These are phyloP conservation scores for Poeciliopsis paucimaculata DNA, from an alignment of 2,797 vertebrate species.

Conservation along the genomic window DNA sequence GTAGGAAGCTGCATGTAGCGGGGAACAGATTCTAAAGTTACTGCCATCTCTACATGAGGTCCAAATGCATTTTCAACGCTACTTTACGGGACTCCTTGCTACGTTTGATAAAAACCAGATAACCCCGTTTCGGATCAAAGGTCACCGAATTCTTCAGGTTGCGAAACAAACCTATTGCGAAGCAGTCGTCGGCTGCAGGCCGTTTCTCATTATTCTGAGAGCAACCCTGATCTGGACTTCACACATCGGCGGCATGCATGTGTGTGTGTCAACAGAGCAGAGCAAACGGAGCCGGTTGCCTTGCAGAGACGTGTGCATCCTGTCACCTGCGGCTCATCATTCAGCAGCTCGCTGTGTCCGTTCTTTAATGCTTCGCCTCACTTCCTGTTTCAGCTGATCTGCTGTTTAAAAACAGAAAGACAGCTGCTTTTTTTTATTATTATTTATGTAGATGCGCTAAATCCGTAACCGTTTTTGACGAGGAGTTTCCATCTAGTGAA, in stretches of 20 bases:
- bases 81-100: neutral
- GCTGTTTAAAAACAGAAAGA: neutral
- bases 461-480: neutral
- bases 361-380: conserved; percentile 1
- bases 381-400: neutral
- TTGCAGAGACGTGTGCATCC: conserved; percentile 4
- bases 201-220: neutral
- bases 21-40: neutral
- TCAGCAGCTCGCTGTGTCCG: neutral
- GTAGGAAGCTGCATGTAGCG: neutral
- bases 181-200: neutral
- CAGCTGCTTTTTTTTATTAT: neutral
- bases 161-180: neutral
- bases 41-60: conserved; percentile 4
- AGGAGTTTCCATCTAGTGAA: neutral
- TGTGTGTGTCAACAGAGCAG: conserved; percentile 2
- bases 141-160: neutral
- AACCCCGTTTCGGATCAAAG: conserved; percentile 1
- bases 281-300: neutral
- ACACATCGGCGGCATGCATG: too few species aligned
- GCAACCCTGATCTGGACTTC: neutral
- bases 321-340: conserved; percentile 13
- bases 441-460: neutral
- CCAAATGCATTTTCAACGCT: neutral
- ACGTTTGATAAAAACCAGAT: neutral